Percentiles rank a stretch among this genome's conserved stretches.
Conservation (phyloP, 2,797 vertebrate species). For the Anguilla megastoma region DNA sequence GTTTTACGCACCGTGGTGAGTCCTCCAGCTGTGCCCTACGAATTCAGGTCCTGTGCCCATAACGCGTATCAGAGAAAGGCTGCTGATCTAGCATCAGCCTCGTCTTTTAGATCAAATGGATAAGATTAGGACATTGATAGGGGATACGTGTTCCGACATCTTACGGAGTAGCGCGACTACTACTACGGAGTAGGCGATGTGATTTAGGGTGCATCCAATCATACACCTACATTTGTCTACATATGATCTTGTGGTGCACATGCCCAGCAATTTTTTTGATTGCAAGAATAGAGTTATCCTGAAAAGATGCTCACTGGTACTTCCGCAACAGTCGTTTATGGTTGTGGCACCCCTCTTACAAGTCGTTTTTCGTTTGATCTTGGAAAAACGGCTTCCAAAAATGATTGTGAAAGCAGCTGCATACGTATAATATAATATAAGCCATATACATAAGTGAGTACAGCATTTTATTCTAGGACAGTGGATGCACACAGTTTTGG, state of each 20-base stretch:
- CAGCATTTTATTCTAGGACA: background rate
- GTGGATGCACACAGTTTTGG: background rate
- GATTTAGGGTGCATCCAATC: background rate
- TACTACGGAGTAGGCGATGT: too few relatives aligned
- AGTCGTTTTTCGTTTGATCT: background rate
- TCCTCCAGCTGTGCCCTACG: slow-evolving; percentile 36
- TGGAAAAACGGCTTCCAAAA: background rate
- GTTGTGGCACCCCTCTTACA: background rate
- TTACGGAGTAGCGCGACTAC: too few relatives aligned
- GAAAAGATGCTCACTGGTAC: background rate
- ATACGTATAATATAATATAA: background rate
- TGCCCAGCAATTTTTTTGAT: background rate
- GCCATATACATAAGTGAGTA: background rate
- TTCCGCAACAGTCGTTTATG: background rate
- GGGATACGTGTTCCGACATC: background rate
- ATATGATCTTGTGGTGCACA: background rate
- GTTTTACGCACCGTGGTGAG: slow-evolving; percentile 97
- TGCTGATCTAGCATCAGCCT: background rate
- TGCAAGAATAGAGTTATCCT: background rate
- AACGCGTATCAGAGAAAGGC: background rate
- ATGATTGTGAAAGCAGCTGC: background rate
- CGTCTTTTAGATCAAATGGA: background rate
- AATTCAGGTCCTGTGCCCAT: background rate
- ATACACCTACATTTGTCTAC: background rate
- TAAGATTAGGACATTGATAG: too few relatives aligned